A percentile compares a stretch with the other conserved stretches of the same genome.
Conservation (phyloP, 2,113 vertebrate genomes). For the Orientallactaga bullata region DNA sequence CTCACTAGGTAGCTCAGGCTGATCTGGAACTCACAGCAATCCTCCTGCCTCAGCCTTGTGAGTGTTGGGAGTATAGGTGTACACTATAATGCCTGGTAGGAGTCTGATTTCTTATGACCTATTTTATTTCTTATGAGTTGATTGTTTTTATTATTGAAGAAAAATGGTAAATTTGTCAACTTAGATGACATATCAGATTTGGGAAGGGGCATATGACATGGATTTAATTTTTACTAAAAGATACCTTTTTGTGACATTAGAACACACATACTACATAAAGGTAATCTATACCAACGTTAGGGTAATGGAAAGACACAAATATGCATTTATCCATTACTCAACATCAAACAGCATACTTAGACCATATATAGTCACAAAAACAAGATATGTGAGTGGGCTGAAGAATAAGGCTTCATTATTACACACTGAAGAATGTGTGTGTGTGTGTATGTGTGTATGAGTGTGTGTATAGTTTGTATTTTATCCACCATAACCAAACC, state of each 20-base stretch:
- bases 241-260: background rate
- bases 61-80: background rate
- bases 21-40: background rate
- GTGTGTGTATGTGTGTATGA: background rate
- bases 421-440: background rate
- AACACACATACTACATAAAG: conserved; percentile 21
- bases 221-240: background rate
- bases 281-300: background rate
- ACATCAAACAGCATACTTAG: background rate
- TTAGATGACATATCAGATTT: background rate
- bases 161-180: background rate
- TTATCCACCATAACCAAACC: background rate
- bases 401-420: background rate
- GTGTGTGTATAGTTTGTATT: background rate
- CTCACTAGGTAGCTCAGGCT: background rate
- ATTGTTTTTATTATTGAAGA: conserved; percentile 24
- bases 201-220: background rate
- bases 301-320: background rate
- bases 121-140: background rate
- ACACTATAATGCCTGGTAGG: no score
- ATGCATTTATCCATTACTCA: background rate
- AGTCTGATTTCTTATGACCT: background rate
- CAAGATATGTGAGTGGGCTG: background rate
- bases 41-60: background rate
- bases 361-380: conserved; percentile 25